Evolutionary conservation across 1,140 invertebrate genomes (phyloP).

Genomic region (Capitella teleta): DNA sequence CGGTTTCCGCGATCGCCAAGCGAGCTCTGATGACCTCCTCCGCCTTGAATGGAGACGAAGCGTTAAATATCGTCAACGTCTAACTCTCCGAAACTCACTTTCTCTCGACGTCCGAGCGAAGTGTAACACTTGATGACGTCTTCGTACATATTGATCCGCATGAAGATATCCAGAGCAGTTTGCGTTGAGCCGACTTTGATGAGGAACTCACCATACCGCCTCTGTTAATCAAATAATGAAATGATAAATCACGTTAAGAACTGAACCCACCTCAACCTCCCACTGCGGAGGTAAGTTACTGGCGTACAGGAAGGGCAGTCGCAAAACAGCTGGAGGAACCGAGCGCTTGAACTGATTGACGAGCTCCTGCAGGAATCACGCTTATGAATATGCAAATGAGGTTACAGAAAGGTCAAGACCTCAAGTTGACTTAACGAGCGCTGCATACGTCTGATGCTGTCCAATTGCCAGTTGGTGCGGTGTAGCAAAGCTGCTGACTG

Average conservation of each 20-base stretch:
- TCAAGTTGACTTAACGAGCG: conserved; percentile 72
- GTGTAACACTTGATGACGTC: conserved; percentile 85
- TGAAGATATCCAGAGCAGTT: conserved; percentile 72
- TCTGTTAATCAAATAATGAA: no score
- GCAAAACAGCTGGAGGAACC: conserved; percentile 38
- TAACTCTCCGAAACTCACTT: conserved; percentile 46
- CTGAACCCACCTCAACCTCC: conserved; percentile 49
- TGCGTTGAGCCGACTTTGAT: conserved; percentile 70
- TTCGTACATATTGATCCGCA: conserved; percentile 75
- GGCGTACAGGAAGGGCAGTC: conserved; percentile 46
- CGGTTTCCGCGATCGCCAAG: conserved; percentile 65
- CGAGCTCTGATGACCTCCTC: conserved; percentile 76
- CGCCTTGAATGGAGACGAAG: conserved; percentile 51
- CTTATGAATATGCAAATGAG: background rate
- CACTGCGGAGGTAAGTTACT: conserved; percentile 55
- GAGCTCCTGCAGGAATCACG: conserved; percentile 49
- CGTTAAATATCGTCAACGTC: no score
- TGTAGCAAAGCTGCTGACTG: conserved; percentile 56
- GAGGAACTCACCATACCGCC: conserved; percentile 65
- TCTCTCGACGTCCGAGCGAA: conserved; percentile 65
- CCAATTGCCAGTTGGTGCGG: conserved; percentile 63
- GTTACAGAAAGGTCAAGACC: conserved; percentile 20
- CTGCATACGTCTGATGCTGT: conserved; percentile 67
- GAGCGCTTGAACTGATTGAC: conserved; percentile 49
- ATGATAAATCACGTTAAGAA: no score